phyloP scores from a whole-genome alignment of 2,113 vertebrate species.

The Fulmarus glacialis region DNA sequence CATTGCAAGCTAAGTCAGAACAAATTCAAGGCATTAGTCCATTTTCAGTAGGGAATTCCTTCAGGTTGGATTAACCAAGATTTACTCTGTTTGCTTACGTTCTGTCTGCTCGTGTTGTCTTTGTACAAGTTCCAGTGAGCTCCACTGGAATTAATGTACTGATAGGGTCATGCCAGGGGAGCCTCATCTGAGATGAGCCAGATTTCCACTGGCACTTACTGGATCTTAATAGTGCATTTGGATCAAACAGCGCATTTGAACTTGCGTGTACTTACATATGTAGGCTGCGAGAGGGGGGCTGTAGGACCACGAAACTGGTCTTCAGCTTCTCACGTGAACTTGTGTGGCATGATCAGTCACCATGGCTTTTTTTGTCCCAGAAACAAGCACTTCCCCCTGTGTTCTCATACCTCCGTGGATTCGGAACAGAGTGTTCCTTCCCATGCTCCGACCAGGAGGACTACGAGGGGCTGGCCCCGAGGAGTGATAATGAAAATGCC shows the following conservation, averaged over 20 bases:
- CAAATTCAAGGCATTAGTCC: neutral
- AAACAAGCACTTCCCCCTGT: constrained; percentile 38
- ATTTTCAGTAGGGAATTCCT: neutral
- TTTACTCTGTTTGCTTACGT: neutral
- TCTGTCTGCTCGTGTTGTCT: neutral
- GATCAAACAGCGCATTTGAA: neutral
- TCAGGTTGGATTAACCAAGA: neutral
- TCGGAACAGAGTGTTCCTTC: constrained; percentile 72
- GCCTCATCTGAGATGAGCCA: neutral
- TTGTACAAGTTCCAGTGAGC: neutral
- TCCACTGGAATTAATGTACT: neutral
- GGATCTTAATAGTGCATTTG: neutral
- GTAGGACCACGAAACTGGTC: neutral
- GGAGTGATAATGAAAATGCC: constrained; percentile 49
- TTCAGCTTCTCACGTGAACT: constrained; percentile 5
- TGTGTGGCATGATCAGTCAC: neutral
- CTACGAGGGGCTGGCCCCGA: constrained; percentile 44
- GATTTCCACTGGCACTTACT: neutral
- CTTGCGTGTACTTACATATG: neutral
- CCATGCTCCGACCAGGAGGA: constrained; percentile 58
- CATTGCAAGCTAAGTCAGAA: neutral
- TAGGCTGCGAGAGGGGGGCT: neutral
- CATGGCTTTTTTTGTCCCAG: constrained; percentile 35
- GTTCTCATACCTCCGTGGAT: constrained; percentile 23
- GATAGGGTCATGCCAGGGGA: neutral